Percentiles rank a stretch among this genome's conserved stretches.
Conservation (phyloP, 2,888 invertebrate species). For the Drosophila anomelani region DNA sequence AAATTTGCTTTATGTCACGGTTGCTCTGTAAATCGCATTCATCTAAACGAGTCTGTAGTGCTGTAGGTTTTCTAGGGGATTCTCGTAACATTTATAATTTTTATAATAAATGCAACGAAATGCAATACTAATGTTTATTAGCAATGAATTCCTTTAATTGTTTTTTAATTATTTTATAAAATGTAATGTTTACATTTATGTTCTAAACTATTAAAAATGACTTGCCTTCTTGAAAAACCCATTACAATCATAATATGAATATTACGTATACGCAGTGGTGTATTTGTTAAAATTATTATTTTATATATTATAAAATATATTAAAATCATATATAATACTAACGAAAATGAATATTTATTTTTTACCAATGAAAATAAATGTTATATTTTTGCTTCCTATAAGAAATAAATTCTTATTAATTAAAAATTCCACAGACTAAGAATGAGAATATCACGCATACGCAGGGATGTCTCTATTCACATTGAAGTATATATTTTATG, state of each 20-base stretch:
- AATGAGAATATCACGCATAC: conserved; percentile 1
- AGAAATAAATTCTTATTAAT: background rate
- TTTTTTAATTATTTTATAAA: background rate
- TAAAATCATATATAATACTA: background rate
- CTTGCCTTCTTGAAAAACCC: background rate
- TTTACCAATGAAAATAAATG: background rate
- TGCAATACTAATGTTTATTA: background rate
- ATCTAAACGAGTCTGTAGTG: conserved; percentile 13
- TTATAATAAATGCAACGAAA: background rate
- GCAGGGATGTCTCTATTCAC: background rate
- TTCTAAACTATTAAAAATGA: background rate
- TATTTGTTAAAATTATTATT: too few species aligned
- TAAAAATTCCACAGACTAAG: background rate
- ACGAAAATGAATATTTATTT: too few species aligned
- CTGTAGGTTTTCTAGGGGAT: background rate
- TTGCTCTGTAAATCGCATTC: conserved; percentile 5
- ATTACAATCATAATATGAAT: background rate
- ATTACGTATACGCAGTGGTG: conserved; percentile 4
- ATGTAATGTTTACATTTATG: too few species aligned
- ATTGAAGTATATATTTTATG: background rate
- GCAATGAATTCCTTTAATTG: background rate
- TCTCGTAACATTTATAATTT: background rate
- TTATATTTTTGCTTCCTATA: background rate
- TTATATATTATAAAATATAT: too few species aligned
- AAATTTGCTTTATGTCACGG: conserved; percentile 24